These are phyloP conservation scores for Trididemnum miniatum DNA, from an alignment of 23 tunicate genomes.

Conservation along the genomic window DNA sequence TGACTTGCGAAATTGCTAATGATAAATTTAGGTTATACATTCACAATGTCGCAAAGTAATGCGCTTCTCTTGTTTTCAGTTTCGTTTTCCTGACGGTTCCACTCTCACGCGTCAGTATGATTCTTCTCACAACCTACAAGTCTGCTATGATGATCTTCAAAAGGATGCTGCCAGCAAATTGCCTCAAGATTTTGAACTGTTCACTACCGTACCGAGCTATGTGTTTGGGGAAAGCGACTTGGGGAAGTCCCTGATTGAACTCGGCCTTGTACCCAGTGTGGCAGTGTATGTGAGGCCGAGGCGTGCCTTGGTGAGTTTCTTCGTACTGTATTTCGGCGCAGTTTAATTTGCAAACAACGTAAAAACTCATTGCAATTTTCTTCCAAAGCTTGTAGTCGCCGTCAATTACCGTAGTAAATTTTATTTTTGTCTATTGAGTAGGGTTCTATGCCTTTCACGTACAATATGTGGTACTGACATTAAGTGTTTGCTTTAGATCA, in stretches of 20 bases:
- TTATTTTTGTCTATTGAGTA: too few relatives aligned
- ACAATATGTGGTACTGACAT: too few relatives aligned
- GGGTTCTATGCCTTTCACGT: too few relatives aligned
- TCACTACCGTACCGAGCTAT: slow-evolving; percentile 29
- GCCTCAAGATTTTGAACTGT: slow-evolving; percentile 28
- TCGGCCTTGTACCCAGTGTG: slow-evolving; percentile 43
- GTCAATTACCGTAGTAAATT: too few relatives aligned
- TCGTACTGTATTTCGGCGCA: neutral
- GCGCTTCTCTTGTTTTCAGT: slow-evolving; percentile 47
- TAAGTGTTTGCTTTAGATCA: too few relatives aligned
- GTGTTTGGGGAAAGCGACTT: slow-evolving; percentile 27
- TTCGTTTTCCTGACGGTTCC: slow-evolving; percentile 65
- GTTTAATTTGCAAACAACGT: neutral
- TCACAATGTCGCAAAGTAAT: too few relatives aligned
- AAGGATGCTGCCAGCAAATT: neutral
- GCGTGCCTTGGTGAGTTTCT: neutral
- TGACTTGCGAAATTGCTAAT: too few relatives aligned
- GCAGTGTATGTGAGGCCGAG: slow-evolving; percentile 31
- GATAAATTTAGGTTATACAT: too few relatives aligned
- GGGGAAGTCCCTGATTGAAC: slow-evolving; percentile 20
- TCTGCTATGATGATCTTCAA: slow-evolving; percentile 27
- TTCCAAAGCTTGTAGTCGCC: too few relatives aligned
- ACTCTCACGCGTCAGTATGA: slow-evolving; percentile 35
- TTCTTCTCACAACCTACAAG: neutral
- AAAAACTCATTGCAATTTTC: neutral